Base-by-base conservation (phyloP, 1,140 invertebrate genomes). In the Listronotus bonariensis region DNA sequence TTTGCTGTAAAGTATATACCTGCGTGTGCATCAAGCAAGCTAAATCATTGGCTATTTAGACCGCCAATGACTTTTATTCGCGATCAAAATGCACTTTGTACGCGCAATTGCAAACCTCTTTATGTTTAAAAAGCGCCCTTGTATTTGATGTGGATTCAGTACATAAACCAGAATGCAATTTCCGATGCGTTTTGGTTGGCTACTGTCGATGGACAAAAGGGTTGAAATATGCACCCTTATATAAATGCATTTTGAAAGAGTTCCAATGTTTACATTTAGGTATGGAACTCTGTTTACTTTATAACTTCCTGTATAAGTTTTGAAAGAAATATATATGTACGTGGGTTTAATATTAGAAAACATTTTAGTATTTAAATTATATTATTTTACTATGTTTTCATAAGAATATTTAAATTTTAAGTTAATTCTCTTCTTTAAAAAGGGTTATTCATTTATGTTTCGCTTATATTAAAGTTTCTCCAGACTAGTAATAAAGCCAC, bases 31-130 rank as follows among this genome's bases (percentile, higher is more conserved):
- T 52, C 49, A 48, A 43, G 49, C 49, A 26, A 48, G 58, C 8
- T 18, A 15, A 52, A 34, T 45, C 58, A 61, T 61, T 61, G 58
- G 58, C 31, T 48, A 11, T 15, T 17, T 26, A 43, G 12, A 42
- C 18, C 38, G 38, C 58, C 58, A 61, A 61, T 61, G 58, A 48
- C 52, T 36, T 52, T 61, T 42, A 61, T 52, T 61, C 58, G 49
- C 49, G 48, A 61, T 43, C 43, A 52, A 61, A 61, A 59, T 59
- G 57, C 57, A 59, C 57, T 59, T 59, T 49, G 49, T 61, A 53
- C 58, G 58, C 58, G 58, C 58, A 61, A 61, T 61, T 61, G 58
- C 58, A 53, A 53, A 43, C 45, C 58, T 61, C 48, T 61, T 52
- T 61, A 48, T 48, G 38, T 61, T 43, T 48, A 34, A 14, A 45